These are phyloP conservation scores for Anas platyrhynchos DNA, from an alignment of 2,113 vertebrate genomes.

Conservation along the genomic window DNA sequence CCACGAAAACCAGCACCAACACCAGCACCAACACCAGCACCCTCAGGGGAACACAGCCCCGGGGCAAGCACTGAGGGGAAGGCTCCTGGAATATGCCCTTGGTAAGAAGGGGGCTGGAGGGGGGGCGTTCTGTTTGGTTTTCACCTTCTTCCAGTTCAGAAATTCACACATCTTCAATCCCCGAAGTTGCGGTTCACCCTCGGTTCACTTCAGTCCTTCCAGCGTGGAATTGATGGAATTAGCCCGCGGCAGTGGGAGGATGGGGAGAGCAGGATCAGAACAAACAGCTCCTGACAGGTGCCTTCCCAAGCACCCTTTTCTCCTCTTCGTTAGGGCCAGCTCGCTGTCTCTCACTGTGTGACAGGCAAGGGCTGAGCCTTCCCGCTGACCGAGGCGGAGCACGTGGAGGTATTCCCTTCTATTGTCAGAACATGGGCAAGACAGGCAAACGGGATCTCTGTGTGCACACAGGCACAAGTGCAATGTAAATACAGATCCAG, in stretches of 20 bases:
- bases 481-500: neutral
- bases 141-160: slow-evolving; percentile 7
- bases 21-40: neutral
- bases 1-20: neutral
- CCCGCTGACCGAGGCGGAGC: neutral
- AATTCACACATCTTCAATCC: slow-evolving; percentile 3
- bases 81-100: slow-evolving; percentile 19
- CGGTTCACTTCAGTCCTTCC: neutral
- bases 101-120: neutral
- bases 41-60: neutral
- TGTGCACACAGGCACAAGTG: neutral
- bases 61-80: neutral
- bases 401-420: neutral
- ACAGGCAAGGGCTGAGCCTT: neutral
- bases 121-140: neutral
- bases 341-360: rapidly evolving
- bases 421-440: neutral
- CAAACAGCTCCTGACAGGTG: neutral
- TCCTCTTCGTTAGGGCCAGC: neutral
- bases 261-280: neutral
- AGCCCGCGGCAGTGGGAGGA: neutral
- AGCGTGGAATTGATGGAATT: neutral
- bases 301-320: neutral
- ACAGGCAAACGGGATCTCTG: neutral
- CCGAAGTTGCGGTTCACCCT: slow-evolving; percentile 24